Evolutionary conservation across 2,888 invertebrate species (phyloP).

Genomic region (Hylaea fasciaria): DNA sequence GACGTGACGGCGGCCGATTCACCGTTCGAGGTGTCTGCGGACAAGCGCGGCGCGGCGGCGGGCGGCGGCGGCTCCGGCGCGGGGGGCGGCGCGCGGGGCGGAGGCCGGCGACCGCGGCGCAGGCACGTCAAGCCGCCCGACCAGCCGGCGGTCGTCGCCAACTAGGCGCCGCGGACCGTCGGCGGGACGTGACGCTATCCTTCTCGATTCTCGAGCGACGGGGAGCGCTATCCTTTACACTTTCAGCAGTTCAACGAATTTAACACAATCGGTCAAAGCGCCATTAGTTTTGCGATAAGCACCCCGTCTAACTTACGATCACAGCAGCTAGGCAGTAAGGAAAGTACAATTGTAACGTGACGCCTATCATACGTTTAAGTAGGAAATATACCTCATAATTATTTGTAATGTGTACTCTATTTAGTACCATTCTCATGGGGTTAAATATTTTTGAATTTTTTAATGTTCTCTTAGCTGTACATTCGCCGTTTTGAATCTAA

Average conservation of each 20-base stretch:
- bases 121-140: constrained; percentile 71
- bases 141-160: constrained; percentile 56
- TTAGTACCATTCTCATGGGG: constrained; percentile 41
- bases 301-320: constrained; percentile 15
- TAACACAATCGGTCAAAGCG: constrained; percentile 9
- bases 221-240: constrained; percentile 3
- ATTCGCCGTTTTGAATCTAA: constrained; percentile 38
- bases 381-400: constrained; percentile 40
- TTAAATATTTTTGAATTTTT: constrained; percentile 48
- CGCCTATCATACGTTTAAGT: constrained; percentile 44
- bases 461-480: constrained; percentile 47
- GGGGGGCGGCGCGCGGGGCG: constrained; percentile 72
- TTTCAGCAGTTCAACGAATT: constrained; percentile 7
- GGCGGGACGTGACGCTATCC: background rate
- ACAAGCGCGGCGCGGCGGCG: constrained; percentile 85
- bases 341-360: constrained; percentile 44
- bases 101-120: constrained; percentile 76
- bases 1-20: constrained; percentile 83
- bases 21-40: constrained; percentile 83
- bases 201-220: constrained; percentile 6
- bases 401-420: constrained; percentile 40
- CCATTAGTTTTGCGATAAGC: background rate
- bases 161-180: constrained; percentile 39
- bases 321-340: constrained; percentile 40
- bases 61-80: constrained; percentile 73